Conservation (phyloP, 1,140 invertebrate genomes). For the Tachypleus tridentatus region DNA sequence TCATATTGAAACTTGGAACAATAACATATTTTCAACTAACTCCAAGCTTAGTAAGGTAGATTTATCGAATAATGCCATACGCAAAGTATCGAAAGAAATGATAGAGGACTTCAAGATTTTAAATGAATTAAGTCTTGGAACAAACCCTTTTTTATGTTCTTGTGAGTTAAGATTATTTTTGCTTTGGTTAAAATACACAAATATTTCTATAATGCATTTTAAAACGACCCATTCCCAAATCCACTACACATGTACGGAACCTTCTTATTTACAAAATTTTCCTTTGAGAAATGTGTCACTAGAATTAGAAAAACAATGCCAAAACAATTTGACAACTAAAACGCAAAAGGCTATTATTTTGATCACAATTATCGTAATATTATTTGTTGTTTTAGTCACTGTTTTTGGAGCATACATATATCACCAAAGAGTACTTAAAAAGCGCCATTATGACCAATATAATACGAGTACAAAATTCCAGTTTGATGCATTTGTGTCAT, state of each 20-base stretch:
- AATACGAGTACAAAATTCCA: constrained; percentile 21
- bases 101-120: constrained; percentile 12
- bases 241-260: neutral
- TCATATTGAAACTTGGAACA: neutral
- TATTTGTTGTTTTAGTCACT: neutral
- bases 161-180: constrained; percentile 4
- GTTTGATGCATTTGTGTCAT: constrained; percentile 53
- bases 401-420: neutral
- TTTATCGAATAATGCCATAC: constrained; percentile 9
- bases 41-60: constrained; percentile 3
- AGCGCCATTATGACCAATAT: neutral
- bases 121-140: constrained; percentile 9
- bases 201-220: neutral
- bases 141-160: constrained; percentile 10
- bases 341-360: neutral
- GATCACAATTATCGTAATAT: constrained; percentile 27
- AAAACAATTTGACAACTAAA: constrained; percentile 2
- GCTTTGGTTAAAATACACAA: neutral
- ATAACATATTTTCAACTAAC: neutral
- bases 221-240: neutral
- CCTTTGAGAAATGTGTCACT: too few relatives aligned
- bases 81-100: constrained; percentile 8
- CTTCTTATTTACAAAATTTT: constrained; percentile 6
- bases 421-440: neutral
- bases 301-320: constrained; percentile 1